Percentiles rank a stretch among this genome's conserved stretches.
Evolutionary conservation across 2,797 vertebrate genomes (phyloP).

Genomic region (Brachyrhaphis roseni): DNA sequence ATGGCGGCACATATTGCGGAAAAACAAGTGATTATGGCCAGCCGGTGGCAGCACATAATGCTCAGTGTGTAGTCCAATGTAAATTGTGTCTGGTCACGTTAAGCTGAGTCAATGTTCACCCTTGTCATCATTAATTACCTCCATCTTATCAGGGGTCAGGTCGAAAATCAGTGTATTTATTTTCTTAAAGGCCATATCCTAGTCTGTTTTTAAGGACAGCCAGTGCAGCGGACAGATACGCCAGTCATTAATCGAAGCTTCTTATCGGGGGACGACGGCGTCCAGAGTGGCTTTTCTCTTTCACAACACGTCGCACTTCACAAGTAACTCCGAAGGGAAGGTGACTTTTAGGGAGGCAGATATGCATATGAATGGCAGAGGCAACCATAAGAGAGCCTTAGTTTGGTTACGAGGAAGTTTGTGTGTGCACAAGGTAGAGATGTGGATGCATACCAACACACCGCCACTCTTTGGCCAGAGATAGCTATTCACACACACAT

Average conservation of each 20-base stretch:
- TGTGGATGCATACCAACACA: not conserved
- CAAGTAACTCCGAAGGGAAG: slow-evolving; percentile 51
- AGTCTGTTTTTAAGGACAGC: slow-evolving; percentile 58
- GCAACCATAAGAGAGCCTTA: not conserved
- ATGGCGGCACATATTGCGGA: slow-evolving; percentile 54
- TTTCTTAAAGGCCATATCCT: slow-evolving; percentile 70
- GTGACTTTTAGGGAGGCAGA: slow-evolving; percentile 68
- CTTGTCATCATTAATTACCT: slow-evolving; percentile 69
- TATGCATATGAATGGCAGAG: slow-evolving; percentile 41
- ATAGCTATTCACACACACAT: slow-evolving; percentile 35
- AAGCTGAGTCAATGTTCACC: slow-evolving; percentile 52
- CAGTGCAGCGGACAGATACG: slow-evolving; percentile 20
- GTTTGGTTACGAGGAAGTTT: slow-evolving; percentile 8
- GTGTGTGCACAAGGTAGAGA: not conserved
- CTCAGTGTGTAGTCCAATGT: slow-evolving; percentile 2
- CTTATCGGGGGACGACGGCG: slow-evolving; percentile 54
- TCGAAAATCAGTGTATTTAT: slow-evolving; percentile 69
- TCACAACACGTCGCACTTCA: slow-evolving; percentile 36
- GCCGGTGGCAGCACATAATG: slow-evolving; percentile 26
- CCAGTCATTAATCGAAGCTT: slow-evolving; percentile 66
- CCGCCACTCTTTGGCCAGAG: not conserved
- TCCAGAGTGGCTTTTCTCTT: slow-evolving; percentile 50
- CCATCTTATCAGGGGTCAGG: slow-evolving; percentile 62
- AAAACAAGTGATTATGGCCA: slow-evolving; percentile 60
- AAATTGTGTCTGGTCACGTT: slow-evolving; percentile 9